Evolutionary conservation across 2,797 vertebrate genomes (phyloP).

Genomic region (Cephalopachus bancanus): DNA sequence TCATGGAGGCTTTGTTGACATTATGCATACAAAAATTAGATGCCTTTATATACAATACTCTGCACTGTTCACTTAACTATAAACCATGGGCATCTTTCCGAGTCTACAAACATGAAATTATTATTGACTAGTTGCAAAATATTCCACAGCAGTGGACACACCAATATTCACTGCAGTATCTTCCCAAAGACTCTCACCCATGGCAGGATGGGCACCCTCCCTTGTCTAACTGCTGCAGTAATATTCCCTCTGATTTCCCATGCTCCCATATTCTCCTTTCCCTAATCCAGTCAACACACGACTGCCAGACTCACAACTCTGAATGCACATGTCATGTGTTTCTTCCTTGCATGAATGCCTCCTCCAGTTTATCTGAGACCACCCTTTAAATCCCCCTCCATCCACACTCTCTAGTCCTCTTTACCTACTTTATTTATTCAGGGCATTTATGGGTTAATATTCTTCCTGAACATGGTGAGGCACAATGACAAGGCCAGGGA

Average conservation of each 20-base stretch:
- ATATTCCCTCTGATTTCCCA: no score
- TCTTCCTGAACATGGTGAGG: not conserved
- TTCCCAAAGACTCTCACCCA: not conserved
- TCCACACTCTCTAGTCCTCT: fast-evolving
- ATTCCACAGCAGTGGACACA: no score
- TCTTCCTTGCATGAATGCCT: not conserved
- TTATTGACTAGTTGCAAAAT: not conserved
- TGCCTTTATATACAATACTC: not conserved
- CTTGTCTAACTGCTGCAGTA: no score
- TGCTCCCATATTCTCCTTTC: not conserved
- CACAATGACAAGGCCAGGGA: not conserved
- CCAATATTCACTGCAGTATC: not conserved
- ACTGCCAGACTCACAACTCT: not conserved
- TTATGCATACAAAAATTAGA: not conserved
- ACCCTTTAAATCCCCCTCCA: not conserved
- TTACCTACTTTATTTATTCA: not conserved
- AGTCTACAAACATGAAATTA: not conserved
- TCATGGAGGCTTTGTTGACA: not conserved
- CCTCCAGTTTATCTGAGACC: not conserved
- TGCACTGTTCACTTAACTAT: not conserved
- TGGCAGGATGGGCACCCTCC: not conserved
- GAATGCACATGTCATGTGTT: not conserved
- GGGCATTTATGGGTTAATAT: not conserved
- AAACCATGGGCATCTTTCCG: not conserved
- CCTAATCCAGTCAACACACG: not conserved